phyloP scores from a whole-genome alignment of 2,113 vertebrate genomes.

The Haemorhous mexicanus region DNA sequence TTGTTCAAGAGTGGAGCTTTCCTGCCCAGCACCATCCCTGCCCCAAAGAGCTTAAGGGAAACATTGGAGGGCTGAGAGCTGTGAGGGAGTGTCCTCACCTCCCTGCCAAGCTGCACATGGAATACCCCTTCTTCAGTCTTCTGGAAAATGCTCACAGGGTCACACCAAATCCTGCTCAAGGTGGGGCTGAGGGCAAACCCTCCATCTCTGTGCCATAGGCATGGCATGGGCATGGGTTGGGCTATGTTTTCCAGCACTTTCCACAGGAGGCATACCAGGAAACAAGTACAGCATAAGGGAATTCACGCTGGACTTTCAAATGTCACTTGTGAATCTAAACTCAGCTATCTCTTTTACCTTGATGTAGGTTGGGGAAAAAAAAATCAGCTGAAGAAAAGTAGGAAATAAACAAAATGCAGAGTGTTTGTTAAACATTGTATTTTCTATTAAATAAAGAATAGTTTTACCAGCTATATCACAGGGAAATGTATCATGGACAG shows the following conservation, averaged over 20 bases:
- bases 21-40: background rate
- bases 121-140: background rate
- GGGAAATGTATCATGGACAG: background rate
- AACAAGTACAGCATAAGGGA: background rate
- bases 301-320: background rate
- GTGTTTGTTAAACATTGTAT: background rate
- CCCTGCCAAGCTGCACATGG: background rate
- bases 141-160: background rate
- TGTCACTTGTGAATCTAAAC: background rate
- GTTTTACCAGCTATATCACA: background rate
- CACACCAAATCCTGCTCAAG: background rate
- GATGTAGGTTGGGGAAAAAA: background rate
- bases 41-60: background rate
- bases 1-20: background rate
- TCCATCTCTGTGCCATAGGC: background rate
- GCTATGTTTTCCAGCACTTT: background rate
- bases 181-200: background rate
- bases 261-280: rapidly evolving
- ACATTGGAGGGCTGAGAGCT: background rate
- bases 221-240: background rate
- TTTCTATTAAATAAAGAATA: background rate
- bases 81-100: background rate
- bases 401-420: background rate
- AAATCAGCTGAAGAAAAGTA: background rate
- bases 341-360: background rate